Evolutionary conservation across 1,140 invertebrate species (phyloP).

Genomic region (Lordiphosa collinella): DNA sequence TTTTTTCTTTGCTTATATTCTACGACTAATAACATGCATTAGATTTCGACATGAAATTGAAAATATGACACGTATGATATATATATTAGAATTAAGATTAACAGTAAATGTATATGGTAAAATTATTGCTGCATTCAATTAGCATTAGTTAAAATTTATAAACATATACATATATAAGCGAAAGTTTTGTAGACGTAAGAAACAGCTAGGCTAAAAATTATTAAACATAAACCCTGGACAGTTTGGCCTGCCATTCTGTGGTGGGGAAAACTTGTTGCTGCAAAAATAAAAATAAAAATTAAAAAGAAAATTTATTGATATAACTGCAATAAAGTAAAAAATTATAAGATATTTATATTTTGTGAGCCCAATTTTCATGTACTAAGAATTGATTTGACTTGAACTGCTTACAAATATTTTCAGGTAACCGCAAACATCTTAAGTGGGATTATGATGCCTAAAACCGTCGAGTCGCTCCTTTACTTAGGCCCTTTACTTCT

Average conservation of each 20-base stretch:
- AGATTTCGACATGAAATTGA: constrained; percentile 26
- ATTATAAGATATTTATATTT: no score
- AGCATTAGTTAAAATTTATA: constrained; percentile 8
- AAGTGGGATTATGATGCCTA: no score
- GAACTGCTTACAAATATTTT: no score
- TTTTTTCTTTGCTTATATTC: constrained; percentile 25
- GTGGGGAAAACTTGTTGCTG: constrained; percentile 64
- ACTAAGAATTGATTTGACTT: no score
- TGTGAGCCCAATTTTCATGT: no score
- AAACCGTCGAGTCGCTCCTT: no score
- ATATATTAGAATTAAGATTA: constrained; percentile 3
- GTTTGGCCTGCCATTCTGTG: constrained; percentile 74
- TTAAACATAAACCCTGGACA: constrained; percentile 59
- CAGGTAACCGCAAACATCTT: no score
- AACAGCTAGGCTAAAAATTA: constrained; percentile 37
- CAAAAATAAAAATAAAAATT: constrained; percentile 7
- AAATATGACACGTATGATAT: constrained; percentile 51
- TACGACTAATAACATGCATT: constrained; percentile 56
- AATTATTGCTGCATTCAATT: constrained; percentile 27
- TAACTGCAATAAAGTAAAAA: neutral
- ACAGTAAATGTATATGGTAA: constrained; percentile 14
- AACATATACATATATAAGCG: neutral
- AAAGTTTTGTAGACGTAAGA: constrained; percentile 21
- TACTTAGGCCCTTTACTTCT: no score
- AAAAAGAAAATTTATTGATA: neutral